phyloP scores from a whole-genome alignment of 2,888 invertebrate genomes.

The Baronia brevicornis region DNA sequence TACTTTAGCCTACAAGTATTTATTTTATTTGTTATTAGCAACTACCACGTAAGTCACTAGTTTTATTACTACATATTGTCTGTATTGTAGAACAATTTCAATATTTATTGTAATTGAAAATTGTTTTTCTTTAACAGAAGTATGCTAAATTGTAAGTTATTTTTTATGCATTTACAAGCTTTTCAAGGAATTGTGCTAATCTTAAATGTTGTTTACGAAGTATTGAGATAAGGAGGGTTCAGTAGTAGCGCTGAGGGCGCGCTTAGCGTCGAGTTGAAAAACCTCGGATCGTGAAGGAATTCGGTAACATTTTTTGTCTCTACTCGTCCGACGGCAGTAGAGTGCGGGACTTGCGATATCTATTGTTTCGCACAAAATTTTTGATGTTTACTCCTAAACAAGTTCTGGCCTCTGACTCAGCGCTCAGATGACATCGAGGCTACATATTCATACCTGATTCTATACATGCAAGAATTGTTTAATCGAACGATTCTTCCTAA shows the following conservation, averaged over 20 bases:
- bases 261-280: conserved; percentile 35
- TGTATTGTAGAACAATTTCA: conserved; percentile 3
- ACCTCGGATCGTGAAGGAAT: conserved; percentile 51
- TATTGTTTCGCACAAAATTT: conserved; percentile 21
- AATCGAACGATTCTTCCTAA: conserved; percentile 8
- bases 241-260: conserved; percentile 5
- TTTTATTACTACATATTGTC: no score
- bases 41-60: no score
- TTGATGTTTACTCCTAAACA: conserved; percentile 14
- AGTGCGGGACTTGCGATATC: conserved; percentile 13
- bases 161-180: background rate
- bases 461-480: conserved; percentile 6
- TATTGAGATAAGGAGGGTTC: conserved; percentile 8
- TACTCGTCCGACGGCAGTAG: conserved; percentile 26
- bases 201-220: conserved; percentile 7
- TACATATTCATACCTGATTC: conserved; percentile 5
- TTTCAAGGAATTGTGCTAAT: conserved; percentile 1
- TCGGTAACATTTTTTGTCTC: conserved; percentile 30
- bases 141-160: background rate
- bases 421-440: conserved; percentile 1
- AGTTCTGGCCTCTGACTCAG: conserved; percentile 11
- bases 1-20: no score
- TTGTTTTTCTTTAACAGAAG: background rate
- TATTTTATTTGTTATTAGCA: no score
- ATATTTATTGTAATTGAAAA: background rate